Evolutionary conservation across 2,797 vertebrate genomes (phyloP).

Genomic region (Orestias chungarensis): DNA sequence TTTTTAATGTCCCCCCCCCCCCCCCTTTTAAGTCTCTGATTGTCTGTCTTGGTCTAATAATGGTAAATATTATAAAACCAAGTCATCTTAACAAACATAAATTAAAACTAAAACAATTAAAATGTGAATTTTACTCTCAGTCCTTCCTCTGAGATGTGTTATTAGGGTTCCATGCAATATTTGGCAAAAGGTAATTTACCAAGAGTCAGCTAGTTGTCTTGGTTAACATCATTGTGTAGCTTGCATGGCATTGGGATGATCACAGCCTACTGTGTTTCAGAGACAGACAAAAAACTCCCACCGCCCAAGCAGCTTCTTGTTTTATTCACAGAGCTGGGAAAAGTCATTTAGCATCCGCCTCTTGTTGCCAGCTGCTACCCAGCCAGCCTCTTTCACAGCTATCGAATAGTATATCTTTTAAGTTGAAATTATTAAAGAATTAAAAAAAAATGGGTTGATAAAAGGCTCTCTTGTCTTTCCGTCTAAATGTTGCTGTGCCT

Average conservation of each 20-base stretch:
- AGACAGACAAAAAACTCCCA: conserved; percentile 57
- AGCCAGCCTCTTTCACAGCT: conserved; percentile 53
- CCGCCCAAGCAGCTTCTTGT: conserved; percentile 67
- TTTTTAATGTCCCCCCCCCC: too few species aligned
- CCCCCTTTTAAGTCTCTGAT: too few species aligned
- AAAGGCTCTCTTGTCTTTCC: not conserved
- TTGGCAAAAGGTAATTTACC: conserved; percentile 50
- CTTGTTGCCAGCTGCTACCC: conserved; percentile 55
- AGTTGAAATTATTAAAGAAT: conserved; percentile 13
- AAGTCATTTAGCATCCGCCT: conserved; percentile 53
- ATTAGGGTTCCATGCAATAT: conserved; percentile 21
- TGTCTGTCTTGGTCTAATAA: not conserved
- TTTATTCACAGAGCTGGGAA: conserved; percentile 51
- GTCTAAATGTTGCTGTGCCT: not conserved
- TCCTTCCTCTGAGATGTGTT: not conserved
- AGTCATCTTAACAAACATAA: not conserved
- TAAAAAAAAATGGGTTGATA: not conserved
- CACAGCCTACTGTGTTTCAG: conserved; percentile 62
- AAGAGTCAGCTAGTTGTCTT: conserved; percentile 42
- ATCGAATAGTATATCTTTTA: too few species aligned
- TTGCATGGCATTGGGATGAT: conserved; percentile 59
- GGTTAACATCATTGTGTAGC: conserved; percentile 42
- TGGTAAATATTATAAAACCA: not conserved
- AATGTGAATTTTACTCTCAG: not conserved
- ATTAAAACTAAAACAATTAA: not conserved